Evolutionary conservation across 53 echinoderm and acorn worm species (phyloP).

Genomic region (Paracentrotus lividus): DNA sequence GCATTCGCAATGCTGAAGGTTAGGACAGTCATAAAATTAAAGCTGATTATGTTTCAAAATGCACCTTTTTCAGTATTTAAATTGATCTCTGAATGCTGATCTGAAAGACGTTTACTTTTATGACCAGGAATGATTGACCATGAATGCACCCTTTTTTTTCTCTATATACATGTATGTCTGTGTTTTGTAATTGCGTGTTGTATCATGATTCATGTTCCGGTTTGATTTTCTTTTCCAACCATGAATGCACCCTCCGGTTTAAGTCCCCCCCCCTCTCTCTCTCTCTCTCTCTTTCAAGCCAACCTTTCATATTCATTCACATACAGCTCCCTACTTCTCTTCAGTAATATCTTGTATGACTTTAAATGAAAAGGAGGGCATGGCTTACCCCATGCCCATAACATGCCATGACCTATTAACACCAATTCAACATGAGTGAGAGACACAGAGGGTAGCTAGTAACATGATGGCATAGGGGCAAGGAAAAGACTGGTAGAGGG

Average conservation of each 20-base stretch:
- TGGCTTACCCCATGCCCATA: conserved; percentile 46
- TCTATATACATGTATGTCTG: too few species aligned
- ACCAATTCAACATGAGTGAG: conserved; percentile 37
- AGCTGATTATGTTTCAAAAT: too few species aligned
- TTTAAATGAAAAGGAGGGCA: conserved; percentile 37
- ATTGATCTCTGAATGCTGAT: too few species aligned
- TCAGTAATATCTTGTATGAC: neutral
- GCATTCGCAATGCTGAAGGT: too few species aligned
- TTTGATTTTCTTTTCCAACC: neutral
- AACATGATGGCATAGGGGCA: conserved; percentile 9
- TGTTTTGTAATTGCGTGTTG: too few species aligned
- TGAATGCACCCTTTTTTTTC: too few species aligned
- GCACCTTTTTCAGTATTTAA: too few species aligned
- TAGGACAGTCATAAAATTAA: too few species aligned
- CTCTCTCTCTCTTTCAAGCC: neutral
- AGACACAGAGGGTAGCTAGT: neutral
- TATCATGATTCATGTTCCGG: too few species aligned
- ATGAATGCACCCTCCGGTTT: neutral
- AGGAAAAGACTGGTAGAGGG: neutral
- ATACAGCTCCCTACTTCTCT: neutral
- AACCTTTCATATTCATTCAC: neutral
- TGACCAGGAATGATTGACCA: too few species aligned
- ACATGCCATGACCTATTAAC: conserved; percentile 37
- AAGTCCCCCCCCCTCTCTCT: neutral
- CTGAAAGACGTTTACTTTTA: too few species aligned